phyloP scores from a whole-genome alignment of 92 coral and sea anemone genomes.

The Epizoanthus ramosus region DNA sequence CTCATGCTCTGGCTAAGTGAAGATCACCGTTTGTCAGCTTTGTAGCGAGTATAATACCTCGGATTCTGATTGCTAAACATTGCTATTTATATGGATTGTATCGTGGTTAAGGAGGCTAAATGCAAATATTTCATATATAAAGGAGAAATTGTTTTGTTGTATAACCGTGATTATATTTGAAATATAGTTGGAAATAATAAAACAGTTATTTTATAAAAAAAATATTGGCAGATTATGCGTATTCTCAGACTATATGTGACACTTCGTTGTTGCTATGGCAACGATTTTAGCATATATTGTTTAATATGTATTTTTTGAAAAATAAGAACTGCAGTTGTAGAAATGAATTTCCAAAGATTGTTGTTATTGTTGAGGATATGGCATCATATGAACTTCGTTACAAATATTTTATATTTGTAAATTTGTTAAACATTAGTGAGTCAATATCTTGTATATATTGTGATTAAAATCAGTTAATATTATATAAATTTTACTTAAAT shows the following conservation, averaged over 20 bases:
- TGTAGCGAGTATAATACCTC: conserved; percentile 8
- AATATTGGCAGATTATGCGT: conserved; percentile 11
- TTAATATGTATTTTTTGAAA: conserved; percentile 11
- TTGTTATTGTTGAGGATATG: conserved; percentile 19
- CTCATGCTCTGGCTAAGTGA: conserved; percentile 17
- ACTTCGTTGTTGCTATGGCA: conserved; percentile 13
- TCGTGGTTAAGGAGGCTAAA: conserved; percentile 18
- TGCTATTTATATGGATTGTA: conserved; percentile 10
- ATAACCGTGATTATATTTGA: conserved; percentile 14
- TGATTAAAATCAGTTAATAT: conserved; percentile 17
- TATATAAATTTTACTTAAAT: conserved; percentile 7
- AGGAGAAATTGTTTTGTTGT: conserved; percentile 15
- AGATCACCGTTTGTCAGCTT: conserved; percentile 19
- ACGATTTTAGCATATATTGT: conserved; percentile 9
- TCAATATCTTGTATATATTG: conserved; percentile 13
- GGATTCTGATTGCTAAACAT: conserved; percentile 17
- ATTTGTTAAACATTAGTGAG: neutral
- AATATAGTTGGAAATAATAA: no score
- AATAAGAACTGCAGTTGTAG: no score
- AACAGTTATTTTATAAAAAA: no score
- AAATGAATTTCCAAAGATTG: no score
- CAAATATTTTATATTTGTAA: no score
- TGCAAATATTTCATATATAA: conserved; percentile 6
- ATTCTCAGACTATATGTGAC: conserved; percentile 18
- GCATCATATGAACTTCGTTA: conserved; percentile 3